Percentiles rank a stretch among this genome's conserved stretches.
Conservation (phyloP, 2,888 invertebrate genomes). For the Odiellus spinosus region DNA sequence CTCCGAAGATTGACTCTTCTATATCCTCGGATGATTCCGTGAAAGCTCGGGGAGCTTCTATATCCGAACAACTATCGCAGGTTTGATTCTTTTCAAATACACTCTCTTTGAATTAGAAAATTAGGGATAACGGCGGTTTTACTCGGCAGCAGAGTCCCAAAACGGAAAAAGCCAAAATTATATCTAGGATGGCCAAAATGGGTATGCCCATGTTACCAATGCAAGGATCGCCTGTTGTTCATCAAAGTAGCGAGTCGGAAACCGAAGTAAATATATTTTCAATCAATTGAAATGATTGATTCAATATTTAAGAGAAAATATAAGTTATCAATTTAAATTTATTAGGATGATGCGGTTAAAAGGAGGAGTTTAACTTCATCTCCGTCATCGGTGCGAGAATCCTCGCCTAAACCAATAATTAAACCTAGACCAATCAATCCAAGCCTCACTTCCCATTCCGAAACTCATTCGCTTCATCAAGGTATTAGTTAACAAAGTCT, state of each 20-base stretch:
- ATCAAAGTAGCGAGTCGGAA: conserved; percentile 16
- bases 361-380: no score
- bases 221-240: conserved; percentile 10
- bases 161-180: conserved; percentile 26
- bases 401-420: conserved; percentile 8
- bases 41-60: conserved; percentile 13
- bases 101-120: no score
- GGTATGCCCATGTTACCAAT: conserved; percentile 24
- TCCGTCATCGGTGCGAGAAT: conserved; percentile 4
- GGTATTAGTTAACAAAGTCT: no score
- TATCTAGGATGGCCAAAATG: conserved; percentile 33
- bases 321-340: no score
- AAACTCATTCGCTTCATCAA: no score
- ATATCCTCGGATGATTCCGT: conserved; percentile 8
- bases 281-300: not conserved
- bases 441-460: no score
- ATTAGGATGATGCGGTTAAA: no score
- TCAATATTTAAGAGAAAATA: not conserved
- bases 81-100: conserved; percentile 6
- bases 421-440: conserved; percentile 5
- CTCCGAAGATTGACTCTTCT: not conserved
- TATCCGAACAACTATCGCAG: conserved; percentile 15
- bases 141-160: conserved; percentile 21
- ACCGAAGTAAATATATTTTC: conserved; percentile 8
- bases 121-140: no score